Conservation (phyloP, 1,140 invertebrate species). For the Calliopsis andreniformis region DNA sequence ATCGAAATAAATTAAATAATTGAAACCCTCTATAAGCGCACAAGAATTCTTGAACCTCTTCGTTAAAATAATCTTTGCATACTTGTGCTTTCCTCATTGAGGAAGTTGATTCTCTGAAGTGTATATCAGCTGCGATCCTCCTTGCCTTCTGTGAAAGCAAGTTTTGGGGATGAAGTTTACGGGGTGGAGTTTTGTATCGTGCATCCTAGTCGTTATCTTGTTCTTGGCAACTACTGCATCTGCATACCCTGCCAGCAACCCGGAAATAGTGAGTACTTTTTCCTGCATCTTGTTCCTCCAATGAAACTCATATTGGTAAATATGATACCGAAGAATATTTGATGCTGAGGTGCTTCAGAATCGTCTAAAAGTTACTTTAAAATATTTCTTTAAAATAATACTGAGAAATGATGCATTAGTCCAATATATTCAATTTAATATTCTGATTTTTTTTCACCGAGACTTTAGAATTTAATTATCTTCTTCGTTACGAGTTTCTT, state of each 20-base stretch:
- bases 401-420: too few relatives aligned
- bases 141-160: conserved; percentile 11
- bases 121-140: not conserved
- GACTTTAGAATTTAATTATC: not conserved
- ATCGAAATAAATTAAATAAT: conserved; percentile 24
- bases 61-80: not conserved
- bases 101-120: not conserved
- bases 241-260: conserved; percentile 73
- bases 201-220: conserved; percentile 58
- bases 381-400: too few relatives aligned
- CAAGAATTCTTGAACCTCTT: not conserved
- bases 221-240: conserved; percentile 53
- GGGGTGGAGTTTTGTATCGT: conserved; percentile 65
- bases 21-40: not conserved
- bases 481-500: not conserved
- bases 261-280: conserved; percentile 74
- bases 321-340: not conserved
- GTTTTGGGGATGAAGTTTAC: conserved; percentile 71
- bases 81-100: conserved; percentile 3
- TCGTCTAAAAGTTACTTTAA: not conserved
- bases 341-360: not conserved
- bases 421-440: too few relatives aligned
- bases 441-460: not conserved
- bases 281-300: not conserved
- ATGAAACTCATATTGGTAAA: not conserved